These are phyloP conservation scores for Hedychridium roseum DNA, from an alignment of 2,888 invertebrate genomes.

Conservation along the genomic window DNA sequence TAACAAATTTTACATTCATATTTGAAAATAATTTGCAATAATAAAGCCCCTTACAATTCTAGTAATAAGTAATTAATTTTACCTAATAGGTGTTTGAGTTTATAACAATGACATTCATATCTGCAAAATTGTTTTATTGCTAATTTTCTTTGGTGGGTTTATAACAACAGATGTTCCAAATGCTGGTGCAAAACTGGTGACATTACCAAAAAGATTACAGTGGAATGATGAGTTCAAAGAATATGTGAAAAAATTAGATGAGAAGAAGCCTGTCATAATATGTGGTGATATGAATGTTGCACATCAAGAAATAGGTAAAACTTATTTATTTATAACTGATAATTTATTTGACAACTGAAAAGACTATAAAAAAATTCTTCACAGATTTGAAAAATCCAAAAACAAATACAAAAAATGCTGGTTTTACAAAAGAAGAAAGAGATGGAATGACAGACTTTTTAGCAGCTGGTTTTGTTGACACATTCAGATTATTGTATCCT, in stretches of 20 bases:
- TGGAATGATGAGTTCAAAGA: conserved; percentile 89
- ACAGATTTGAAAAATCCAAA: conserved; percentile 92
- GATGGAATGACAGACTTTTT: conserved; percentile 88
- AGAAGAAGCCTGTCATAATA: conserved; percentile 91
- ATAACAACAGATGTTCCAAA: conserved; percentile 96
- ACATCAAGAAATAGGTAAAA: conserved; percentile 88
- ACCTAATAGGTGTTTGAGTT: too few relatives aligned
- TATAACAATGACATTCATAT: too few relatives aligned
- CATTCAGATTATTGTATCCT: conserved; percentile 87
- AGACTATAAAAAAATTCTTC: neutral
- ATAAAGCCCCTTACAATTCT: too few relatives aligned
- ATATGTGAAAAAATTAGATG: conserved; percentile 82
- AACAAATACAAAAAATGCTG: conserved; percentile 89
- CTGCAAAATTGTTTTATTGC: too few relatives aligned
- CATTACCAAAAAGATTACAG: conserved; percentile 83
- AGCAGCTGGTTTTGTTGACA: conserved; percentile 84
- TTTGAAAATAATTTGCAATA: neutral
- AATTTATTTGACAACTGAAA: too few relatives aligned
- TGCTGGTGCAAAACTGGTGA: conserved; percentile 87
- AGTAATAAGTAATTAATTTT: too few relatives aligned
- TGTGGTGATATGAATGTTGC: conserved; percentile 99
- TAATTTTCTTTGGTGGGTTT: too few relatives aligned
- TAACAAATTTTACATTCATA: conserved; percentile 16
- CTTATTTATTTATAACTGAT: too few relatives aligned
- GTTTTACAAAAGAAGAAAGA: conserved; percentile 95